Percentiles rank a stretch among this genome's conserved stretches.
These are phyloP conservation scores for Lasiurus cinereus DNA, from an alignment of 2,113 vertebrate genomes.

Conservation along the genomic window DNA sequence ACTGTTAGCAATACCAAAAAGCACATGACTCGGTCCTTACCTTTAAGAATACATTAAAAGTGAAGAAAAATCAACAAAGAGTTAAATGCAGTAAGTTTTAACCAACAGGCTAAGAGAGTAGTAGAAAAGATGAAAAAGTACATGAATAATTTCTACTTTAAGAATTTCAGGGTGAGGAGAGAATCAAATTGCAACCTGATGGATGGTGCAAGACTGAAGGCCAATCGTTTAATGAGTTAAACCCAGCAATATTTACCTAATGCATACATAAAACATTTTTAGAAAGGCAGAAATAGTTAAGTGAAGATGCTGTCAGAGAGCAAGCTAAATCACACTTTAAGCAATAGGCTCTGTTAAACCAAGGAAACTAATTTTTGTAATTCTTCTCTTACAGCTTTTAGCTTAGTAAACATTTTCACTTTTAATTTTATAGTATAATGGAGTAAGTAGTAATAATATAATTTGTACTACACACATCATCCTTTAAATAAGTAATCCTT, in stretches of 20 bases:
- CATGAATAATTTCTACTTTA: background rate
- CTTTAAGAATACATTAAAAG: conserved; percentile 20
- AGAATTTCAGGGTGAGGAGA: background rate
- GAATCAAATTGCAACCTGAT: conserved; percentile 1
- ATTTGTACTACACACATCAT: background rate
- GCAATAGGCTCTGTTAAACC: background rate
- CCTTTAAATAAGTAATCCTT: background rate
- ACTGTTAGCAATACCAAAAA: background rate
- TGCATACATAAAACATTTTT: background rate
- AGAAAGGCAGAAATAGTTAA: conserved; percentile 19
- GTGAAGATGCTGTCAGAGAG: background rate
- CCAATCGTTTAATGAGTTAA: background rate
- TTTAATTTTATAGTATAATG: background rate
- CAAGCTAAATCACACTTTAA: background rate
- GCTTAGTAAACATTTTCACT: conserved; percentile 23
- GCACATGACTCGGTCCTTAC: background rate
- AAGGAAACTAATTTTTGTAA: background rate
- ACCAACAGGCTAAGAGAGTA: background rate
- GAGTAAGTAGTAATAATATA: background rate
- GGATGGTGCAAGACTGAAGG: background rate
- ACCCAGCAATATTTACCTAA: background rate
- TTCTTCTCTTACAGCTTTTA: background rate
- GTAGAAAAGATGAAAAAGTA: background rate
- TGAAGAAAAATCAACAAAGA: background rate
- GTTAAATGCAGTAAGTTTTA: background rate